These are phyloP conservation scores for Drosophila melanica DNA, from an alignment of 1,140 invertebrate species.

Conservation along the genomic window DNA sequence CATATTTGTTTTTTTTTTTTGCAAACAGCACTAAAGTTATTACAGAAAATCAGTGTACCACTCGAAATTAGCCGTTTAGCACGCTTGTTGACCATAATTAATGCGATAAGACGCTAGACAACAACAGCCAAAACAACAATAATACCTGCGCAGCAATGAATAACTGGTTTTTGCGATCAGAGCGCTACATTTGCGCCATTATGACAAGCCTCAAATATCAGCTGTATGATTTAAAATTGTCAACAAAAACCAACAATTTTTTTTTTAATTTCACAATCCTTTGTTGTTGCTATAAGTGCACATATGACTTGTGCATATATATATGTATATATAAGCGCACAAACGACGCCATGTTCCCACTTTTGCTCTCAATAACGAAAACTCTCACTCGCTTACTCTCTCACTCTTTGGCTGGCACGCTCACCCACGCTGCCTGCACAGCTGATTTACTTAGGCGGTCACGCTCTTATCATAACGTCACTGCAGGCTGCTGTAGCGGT, in stretches of 20 bases:
- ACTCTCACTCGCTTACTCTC: slow-evolving; percentile 3
- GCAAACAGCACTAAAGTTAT: slow-evolving; percentile 48
- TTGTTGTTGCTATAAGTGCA: slow-evolving; percentile 25
- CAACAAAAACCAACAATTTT: slow-evolving; percentile 6
- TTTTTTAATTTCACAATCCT: slow-evolving; percentile 46
- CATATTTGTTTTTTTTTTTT: slow-evolving; percentile 61
- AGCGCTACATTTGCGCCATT: slow-evolving; percentile 13
- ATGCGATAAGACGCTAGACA: slow-evolving; percentile 39
- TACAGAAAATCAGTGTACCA: slow-evolving; percentile 53
- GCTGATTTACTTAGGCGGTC: slow-evolving; percentile 40
- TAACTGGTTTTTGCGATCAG: slow-evolving; percentile 25
- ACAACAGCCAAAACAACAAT: neutral
- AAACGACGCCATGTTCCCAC: slow-evolving; percentile 42
- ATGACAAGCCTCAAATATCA: neutral
- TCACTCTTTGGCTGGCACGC: neutral
- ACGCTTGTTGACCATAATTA: slow-evolving; percentile 23
- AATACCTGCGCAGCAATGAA: neutral
- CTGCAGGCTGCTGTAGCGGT: slow-evolving; percentile 11
- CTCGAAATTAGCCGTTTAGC: slow-evolving; percentile 26
- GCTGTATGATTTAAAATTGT: slow-evolving; percentile 7
- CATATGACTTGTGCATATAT: slow-evolving; percentile 5
- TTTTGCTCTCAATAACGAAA: slow-evolving; percentile 22
- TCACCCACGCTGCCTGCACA: slow-evolving; percentile 12
- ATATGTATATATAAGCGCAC: slow-evolving; percentile 6
- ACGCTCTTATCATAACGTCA: slow-evolving; percentile 40